Conservation (phyloP, 2,113 vertebrate species). For the Nycticorax nycticorax region DNA sequence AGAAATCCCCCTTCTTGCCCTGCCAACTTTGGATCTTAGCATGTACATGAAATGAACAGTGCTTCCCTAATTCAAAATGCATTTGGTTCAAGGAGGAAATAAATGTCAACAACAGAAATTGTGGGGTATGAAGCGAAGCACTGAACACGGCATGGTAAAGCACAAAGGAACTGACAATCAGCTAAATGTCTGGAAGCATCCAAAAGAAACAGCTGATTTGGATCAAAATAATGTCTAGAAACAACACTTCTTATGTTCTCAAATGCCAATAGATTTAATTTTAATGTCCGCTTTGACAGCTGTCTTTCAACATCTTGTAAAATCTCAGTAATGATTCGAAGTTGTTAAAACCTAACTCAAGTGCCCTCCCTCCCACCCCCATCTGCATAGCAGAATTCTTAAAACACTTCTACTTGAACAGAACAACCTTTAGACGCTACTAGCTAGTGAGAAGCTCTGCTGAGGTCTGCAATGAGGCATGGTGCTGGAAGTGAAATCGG, state of each 20-base stretch:
- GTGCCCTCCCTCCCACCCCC: background rate
- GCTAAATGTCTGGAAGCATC: background rate
- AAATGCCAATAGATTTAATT: background rate
- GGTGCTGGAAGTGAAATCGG: background rate
- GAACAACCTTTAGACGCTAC: background rate
- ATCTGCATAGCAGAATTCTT: background rate
- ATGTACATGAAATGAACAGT: background rate
- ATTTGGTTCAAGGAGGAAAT: background rate
- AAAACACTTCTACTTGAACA: background rate
- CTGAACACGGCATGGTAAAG: accelerated
- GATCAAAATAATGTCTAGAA: constrained; percentile 24
- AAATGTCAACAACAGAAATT: background rate
- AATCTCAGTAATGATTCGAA: background rate
- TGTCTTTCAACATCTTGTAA: background rate
- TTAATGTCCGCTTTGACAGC: background rate
- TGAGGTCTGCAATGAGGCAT: background rate
- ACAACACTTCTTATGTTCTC: background rate
- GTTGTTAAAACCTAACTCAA: background rate
- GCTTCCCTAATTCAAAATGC: background rate
- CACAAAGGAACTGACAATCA: constrained; percentile 10
- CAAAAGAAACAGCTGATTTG: constrained; percentile 6
- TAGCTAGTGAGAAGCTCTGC: background rate
- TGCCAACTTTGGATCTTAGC: background rate
- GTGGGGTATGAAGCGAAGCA: background rate
- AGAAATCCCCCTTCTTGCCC: background rate